Conservation (phyloP, 2,888 invertebrate genomes). For the Tetropium fuscum region DNA sequence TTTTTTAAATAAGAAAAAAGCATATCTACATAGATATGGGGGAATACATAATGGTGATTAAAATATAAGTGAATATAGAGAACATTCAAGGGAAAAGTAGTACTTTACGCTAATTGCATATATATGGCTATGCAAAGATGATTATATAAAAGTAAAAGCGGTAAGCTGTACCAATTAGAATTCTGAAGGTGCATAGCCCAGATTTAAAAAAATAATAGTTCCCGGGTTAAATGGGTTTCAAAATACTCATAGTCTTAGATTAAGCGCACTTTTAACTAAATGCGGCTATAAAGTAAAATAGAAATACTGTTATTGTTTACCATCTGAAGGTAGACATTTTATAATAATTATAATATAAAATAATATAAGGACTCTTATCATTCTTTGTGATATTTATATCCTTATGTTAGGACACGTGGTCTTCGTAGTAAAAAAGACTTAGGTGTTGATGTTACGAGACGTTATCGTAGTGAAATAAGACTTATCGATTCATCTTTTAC, state of each 20-base stretch:
- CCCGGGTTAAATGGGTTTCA: too few species aligned
- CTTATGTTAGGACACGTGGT: too few species aligned
- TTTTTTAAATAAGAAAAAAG: conserved; percentile 14
- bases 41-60: conserved; percentile 4
- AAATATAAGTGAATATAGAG: not conserved
- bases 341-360: too few species aligned
- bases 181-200: not conserved
- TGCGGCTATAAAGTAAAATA: too few species aligned
- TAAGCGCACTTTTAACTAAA: too few species aligned
- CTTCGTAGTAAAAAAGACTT: too few species aligned
- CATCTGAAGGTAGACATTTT: too few species aligned
- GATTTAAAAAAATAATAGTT: too few species aligned
- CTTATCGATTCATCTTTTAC: conserved; percentile 64
- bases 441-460: not conserved
- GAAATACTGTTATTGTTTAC: too few species aligned
- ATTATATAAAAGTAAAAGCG: not conserved
- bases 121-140: not conserved
- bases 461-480: not conserved
- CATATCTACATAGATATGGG: conserved; percentile 3
- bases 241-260: too few species aligned
- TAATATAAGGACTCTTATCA: too few species aligned
- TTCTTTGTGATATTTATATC: too few species aligned
- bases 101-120: not conserved
- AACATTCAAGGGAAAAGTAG: not conserved
- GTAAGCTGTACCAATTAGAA: not conserved